These are phyloP conservation scores for Helicoverpa assulta DNA, from an alignment of 2,888 invertebrate genomes.

Conservation along the genomic window DNA sequence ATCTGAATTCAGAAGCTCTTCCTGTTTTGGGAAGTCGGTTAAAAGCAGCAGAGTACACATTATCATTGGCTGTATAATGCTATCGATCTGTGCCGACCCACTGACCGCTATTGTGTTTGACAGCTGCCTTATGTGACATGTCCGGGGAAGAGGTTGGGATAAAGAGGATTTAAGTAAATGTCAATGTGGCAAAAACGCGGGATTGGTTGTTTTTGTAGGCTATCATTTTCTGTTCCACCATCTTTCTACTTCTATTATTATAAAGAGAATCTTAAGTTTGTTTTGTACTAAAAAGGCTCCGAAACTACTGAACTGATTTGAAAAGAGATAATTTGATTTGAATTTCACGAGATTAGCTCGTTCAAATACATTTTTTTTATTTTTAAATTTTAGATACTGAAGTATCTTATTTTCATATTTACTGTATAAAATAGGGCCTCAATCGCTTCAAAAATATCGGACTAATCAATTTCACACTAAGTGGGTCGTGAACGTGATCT, in stretches of 20 bases:
- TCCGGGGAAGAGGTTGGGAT: slow-evolving; percentile 2
- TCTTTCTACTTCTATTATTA: too few relatives aligned
- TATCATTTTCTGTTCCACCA: too few relatives aligned
- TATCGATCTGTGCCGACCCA: slow-evolving; percentile 58
- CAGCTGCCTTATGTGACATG: slow-evolving; percentile 27
- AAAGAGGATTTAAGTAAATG: slow-evolving; percentile 11
- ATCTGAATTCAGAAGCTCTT: too few relatives aligned
- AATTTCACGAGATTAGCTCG: too few relatives aligned
- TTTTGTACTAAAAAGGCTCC: too few relatives aligned
- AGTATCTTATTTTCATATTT: not conserved
- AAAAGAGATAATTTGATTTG: too few relatives aligned
- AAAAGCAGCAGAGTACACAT: not conserved
- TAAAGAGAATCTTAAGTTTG: too few relatives aligned
- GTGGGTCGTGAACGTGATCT: not conserved
- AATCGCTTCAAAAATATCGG: not conserved
- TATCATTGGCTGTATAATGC: slow-evolving; percentile 31
- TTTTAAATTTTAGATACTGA: too few relatives aligned
- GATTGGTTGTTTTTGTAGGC: not conserved
- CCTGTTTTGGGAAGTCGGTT: too few relatives aligned
- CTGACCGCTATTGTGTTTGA: slow-evolving; percentile 46
- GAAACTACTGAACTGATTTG: too few relatives aligned
- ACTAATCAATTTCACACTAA: not conserved
- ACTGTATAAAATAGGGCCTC: not conserved
- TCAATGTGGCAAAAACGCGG: not conserved
- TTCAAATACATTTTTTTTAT: too few relatives aligned